Percentiles rank a stretch among this genome's conserved stretches.
Conservation (phyloP, 2,797 vertebrate genomes). For the Buceros bicornis region DNA sequence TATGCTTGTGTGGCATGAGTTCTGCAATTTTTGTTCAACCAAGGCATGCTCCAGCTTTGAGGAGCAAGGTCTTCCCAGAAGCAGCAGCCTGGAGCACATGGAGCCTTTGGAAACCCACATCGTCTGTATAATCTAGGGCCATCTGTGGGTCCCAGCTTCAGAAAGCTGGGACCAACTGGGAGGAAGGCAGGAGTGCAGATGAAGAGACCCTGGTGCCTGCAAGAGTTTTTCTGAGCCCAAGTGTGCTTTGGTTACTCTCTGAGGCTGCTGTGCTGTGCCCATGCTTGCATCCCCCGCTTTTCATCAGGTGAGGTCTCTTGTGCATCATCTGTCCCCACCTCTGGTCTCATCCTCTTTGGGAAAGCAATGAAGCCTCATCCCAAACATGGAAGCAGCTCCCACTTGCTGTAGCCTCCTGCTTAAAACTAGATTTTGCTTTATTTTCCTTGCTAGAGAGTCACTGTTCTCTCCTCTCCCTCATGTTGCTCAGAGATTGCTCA, state of each 20-base stretch:
- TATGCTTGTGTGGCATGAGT: fast-evolving
- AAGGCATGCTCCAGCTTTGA: fast-evolving
- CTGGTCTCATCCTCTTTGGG: not conserved
- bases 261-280: fast-evolving
- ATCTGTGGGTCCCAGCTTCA: not conserved
- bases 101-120: not conserved
- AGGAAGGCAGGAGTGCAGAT: not conserved
- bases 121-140: not conserved
- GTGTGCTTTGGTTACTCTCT: not conserved
- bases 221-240: not conserved
- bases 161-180: not conserved
- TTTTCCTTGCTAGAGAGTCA: not conserved
- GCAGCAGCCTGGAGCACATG: not conserved
- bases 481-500: not conserved
- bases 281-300: fast-evolving
- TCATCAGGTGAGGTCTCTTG: not conserved
- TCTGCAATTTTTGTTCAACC: not conserved
- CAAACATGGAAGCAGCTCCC: not conserved
- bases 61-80: not conserved
- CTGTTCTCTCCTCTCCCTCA: not conserved
- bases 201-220: not conserved
- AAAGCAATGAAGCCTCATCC: not conserved
- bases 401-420: not conserved
- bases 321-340: fast-evolving
- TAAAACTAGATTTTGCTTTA: not conserved